Conservation (phyloP, 2,888 invertebrate genomes). For the Leptura quadrifasciata region DNA sequence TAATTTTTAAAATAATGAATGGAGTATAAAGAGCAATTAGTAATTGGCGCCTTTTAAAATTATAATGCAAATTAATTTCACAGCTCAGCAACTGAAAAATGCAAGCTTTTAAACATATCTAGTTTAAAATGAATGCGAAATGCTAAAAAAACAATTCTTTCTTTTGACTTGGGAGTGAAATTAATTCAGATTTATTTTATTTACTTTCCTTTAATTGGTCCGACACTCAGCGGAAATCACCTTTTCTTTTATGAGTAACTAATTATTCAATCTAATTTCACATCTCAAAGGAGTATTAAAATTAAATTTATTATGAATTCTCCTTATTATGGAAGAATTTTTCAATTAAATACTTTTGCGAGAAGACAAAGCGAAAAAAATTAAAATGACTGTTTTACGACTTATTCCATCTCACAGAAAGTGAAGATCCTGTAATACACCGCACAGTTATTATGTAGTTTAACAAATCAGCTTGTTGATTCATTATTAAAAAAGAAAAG, state of each 20-base stretch:
- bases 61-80: too few relatives aligned
- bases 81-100: background rate
- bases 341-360: background rate
- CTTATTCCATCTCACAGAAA: background rate
- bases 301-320: constrained; percentile 7
- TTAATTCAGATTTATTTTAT: constrained; percentile 7
- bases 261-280: background rate
- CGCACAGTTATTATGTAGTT: too few relatives aligned
- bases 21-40: too few relatives aligned
- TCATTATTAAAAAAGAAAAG: too few relatives aligned
- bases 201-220: background rate
- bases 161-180: background rate
- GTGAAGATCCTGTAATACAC: background rate
- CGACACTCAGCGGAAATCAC: background rate
- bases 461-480: too few relatives aligned
- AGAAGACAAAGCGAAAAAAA: background rate
- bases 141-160: background rate
- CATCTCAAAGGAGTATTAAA: constrained; percentile 4
- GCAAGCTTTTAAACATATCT: background rate
- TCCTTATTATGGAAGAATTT: background rate
- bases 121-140: background rate
- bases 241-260: background rate
- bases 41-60: too few relatives aligned
- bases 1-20: too few relatives aligned
- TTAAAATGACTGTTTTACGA: background rate